Percentiles rank a stretch among this genome's conserved stretches.
These are phyloP conservation scores for Catocala sponsa DNA, from an alignment of 2,888 invertebrate genomes.

Conservation along the genomic window DNA sequence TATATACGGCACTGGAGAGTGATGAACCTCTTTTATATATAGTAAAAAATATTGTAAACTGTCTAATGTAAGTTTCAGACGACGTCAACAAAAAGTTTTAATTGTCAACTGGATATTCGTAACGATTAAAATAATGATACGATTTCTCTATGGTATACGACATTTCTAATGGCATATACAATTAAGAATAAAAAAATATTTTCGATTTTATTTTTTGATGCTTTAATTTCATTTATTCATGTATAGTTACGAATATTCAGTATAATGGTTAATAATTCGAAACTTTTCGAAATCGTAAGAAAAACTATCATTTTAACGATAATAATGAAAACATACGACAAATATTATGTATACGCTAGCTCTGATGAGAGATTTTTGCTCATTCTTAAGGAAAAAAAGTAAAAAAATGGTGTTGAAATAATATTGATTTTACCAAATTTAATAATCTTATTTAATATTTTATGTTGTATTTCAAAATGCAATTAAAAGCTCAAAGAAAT, in stretches of 20 bases:
- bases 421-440: conserved; percentile 93
- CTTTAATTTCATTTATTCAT: conserved; percentile 35
- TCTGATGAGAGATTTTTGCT: conserved; percentile 89
- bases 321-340: conserved; percentile 88
- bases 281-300: conserved; percentile 76
- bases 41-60: conserved; percentile 84
- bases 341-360: conserved; percentile 93
- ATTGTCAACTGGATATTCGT: conserved; percentile 60
- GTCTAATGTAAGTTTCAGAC: conserved; percentile 79
- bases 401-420: conserved; percentile 86
- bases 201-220: conserved; percentile 46
- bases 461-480: conserved; percentile 95
- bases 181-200: conserved; percentile 43
- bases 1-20: conserved; percentile 85
- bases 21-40: conserved; percentile 85
- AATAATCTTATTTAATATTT: conserved; percentile 94
- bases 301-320: conserved; percentile 89
- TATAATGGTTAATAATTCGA: conserved; percentile 65
- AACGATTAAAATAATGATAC: conserved; percentile 31
- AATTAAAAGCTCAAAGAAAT: conserved; percentile 96
- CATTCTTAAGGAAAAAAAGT: conserved; percentile 86
- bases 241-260: conserved; percentile 57
- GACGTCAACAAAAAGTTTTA: conserved; percentile 66
- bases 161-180: conserved; percentile 46
- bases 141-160: conserved; percentile 48